Evolutionary conservation across 2,797 vertebrate genomes (phyloP).

Genomic region (Oophaga sylvatica): DNA sequence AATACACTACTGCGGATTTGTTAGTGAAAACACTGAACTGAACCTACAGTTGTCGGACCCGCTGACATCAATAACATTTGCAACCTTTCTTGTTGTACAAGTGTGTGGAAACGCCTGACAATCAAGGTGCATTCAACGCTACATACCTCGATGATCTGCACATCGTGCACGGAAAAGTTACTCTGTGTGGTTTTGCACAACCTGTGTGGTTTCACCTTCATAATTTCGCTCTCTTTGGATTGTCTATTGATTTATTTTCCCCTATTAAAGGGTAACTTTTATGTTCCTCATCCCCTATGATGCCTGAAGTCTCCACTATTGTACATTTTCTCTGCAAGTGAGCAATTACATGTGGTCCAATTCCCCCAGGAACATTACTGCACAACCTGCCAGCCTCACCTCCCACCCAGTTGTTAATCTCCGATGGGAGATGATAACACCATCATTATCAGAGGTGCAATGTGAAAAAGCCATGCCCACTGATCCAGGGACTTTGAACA

Average conservation of each 20-base stretch:
- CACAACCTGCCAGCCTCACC: no score
- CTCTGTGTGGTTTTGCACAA: not conserved
- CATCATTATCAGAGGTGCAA: no score
- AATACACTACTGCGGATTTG: slow-evolving; percentile 24
- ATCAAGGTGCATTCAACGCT: not conserved
- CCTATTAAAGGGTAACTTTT: not conserved
- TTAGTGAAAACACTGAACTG: slow-evolving; percentile 11
- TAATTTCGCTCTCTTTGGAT: not conserved
- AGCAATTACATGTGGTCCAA: no score
- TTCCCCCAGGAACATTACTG: no score
- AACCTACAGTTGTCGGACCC: slow-evolving; percentile 3
- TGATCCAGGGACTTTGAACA: no score
- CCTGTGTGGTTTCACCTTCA: not conserved
- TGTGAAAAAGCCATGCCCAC: no score
- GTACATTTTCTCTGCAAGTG: no score
- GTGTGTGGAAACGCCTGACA: not conserved
- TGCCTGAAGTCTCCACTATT: not conserved
- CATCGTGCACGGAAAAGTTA: not conserved
- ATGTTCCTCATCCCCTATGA: not conserved
- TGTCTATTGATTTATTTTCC: not conserved
- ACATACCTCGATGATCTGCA: not conserved
- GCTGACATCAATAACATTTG: slow-evolving; percentile 38
- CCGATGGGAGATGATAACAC: no score
- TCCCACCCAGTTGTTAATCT: no score
- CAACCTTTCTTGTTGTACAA: slow-evolving; percentile 44